A percentile compares a stretch with the other conserved stretches of the same genome.
phyloP scores from a whole-genome alignment of 2,797 vertebrate genomes.

The Paramormyrops hopkinsi region DNA sequence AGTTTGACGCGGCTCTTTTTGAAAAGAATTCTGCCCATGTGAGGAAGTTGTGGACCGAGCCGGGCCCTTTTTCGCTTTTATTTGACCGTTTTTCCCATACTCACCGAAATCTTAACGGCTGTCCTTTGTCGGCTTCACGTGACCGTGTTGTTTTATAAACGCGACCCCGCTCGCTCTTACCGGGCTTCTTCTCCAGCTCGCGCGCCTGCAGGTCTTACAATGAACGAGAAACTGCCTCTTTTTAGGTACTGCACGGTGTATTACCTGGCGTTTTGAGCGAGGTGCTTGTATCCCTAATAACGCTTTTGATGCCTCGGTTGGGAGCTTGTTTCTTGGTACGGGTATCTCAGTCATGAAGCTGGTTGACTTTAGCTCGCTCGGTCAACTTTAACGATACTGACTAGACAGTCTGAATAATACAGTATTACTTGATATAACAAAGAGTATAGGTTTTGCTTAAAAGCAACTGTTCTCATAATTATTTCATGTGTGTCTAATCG shows the following conservation, averaged over 20 bases:
- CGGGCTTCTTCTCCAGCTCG: not conserved
- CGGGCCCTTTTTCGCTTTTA: not conserved
- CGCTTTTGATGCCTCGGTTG: not conserved
- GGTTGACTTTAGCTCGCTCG: not conserved
- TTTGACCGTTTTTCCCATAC: slow-evolving; percentile 33
- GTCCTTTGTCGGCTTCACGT: slow-evolving; percentile 25
- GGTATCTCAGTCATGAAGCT: not conserved
- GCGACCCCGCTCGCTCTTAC: not conserved
- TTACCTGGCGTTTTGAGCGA: not conserved
- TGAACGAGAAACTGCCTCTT: not conserved
- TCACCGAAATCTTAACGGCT: slow-evolving; percentile 23
- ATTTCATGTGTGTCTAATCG: not conserved
- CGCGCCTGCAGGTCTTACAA: not conserved
- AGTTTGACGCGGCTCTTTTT: not conserved
- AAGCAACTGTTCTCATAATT: not conserved
- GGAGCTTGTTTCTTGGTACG: not conserved
- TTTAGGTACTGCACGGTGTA: not conserved
- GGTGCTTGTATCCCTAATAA: not conserved
- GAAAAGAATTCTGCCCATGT: not conserved
- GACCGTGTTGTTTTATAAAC: slow-evolving; percentile 27
- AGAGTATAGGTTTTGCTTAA: not conserved
- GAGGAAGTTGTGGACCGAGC: not conserved
- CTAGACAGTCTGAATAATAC: not conserved
- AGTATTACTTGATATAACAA: not conserved
- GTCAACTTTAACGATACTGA: not conserved